phyloP scores from a whole-genome alignment of 2,888 invertebrate species.

The Slavum lentiscoides region DNA sequence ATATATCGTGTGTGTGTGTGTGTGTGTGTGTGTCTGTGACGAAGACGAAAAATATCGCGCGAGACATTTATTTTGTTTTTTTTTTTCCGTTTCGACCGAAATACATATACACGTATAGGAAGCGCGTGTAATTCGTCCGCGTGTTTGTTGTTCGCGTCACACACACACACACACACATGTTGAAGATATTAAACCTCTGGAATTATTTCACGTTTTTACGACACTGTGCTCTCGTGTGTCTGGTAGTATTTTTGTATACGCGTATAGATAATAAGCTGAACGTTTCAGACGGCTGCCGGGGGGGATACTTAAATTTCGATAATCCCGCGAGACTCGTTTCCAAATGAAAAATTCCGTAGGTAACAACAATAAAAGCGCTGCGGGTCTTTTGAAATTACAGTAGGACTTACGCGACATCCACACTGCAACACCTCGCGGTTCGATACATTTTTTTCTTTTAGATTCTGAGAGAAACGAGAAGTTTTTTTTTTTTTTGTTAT shows the following conservation, averaged over 20 bases:
- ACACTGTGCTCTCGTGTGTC: not conserved
- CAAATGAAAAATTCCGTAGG: not conserved
- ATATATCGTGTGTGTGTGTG: not conserved
- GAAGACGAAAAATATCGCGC: too few relatives aligned
- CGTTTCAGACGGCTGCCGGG: not conserved
- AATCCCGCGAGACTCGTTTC: conserved; percentile 10
- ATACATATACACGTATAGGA: not conserved
- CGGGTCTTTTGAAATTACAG: not conserved
- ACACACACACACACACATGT: conserved; percentile 6
- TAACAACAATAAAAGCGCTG: not conserved
- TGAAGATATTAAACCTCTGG: conserved; percentile 42
- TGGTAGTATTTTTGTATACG: not conserved
- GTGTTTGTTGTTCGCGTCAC: not conserved
- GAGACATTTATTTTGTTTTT: not conserved
- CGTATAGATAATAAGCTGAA: not conserved
- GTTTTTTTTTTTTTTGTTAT: too few relatives aligned
- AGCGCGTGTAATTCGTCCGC: not conserved
- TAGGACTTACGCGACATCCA: too few relatives aligned
- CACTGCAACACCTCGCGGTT: too few relatives aligned
- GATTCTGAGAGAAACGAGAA: too few relatives aligned
- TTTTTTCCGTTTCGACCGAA: not conserved
- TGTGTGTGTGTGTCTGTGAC: not conserved
- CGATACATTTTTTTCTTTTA: too few relatives aligned
- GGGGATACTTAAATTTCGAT: conserved; percentile 1
- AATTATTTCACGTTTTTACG: conserved; percentile 31